Conservation (phyloP, 2,888 invertebrate genomes). For the Drosophila diplacantha region DNA sequence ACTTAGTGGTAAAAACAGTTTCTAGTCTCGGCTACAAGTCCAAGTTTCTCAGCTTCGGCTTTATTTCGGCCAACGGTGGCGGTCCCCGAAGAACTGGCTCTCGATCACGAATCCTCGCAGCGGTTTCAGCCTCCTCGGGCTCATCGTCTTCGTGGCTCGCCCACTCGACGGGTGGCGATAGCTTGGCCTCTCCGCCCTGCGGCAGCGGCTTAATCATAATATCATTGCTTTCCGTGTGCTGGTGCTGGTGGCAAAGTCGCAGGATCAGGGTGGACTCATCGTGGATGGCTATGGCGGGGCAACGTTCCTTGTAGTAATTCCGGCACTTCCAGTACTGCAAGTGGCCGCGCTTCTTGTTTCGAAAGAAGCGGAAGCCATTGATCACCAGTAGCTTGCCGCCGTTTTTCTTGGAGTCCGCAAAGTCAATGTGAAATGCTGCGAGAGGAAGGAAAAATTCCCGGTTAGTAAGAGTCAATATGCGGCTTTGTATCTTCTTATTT, state of each 20-base stretch:
- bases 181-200: constrained; percentile 27
- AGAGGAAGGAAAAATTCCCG: constrained; percentile 8
- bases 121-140: constrained; percentile 4
- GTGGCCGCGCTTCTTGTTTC: constrained; percentile 77
- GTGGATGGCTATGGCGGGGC: constrained; percentile 77
- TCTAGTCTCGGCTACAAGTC: constrained; percentile 39
- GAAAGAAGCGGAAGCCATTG: constrained; percentile 77
- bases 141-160: constrained; percentile 11
- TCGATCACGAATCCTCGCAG: neutral
- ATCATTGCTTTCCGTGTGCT: constrained; percentile 75
- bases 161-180: constrained; percentile 8
- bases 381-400: constrained; percentile 77
- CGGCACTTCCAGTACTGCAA: constrained; percentile 78
- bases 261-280: constrained; percentile 76
- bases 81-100: constrained; percentile 23
- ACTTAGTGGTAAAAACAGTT: constrained; percentile 31
- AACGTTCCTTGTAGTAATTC: constrained; percentile 78
- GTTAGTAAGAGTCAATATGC: constrained; percentile 13
- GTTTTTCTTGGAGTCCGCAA: constrained; percentile 78
- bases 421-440: constrained; percentile 77
- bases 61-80: constrained; percentile 49
- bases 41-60: constrained; percentile 38
- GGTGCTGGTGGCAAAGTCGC: constrained; percentile 76
- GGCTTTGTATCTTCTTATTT: constrained; percentile 2
- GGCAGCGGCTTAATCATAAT: constrained; percentile 74